Conservation (phyloP, 2,113 vertebrate species). For the Tonatia bakeri region DNA sequence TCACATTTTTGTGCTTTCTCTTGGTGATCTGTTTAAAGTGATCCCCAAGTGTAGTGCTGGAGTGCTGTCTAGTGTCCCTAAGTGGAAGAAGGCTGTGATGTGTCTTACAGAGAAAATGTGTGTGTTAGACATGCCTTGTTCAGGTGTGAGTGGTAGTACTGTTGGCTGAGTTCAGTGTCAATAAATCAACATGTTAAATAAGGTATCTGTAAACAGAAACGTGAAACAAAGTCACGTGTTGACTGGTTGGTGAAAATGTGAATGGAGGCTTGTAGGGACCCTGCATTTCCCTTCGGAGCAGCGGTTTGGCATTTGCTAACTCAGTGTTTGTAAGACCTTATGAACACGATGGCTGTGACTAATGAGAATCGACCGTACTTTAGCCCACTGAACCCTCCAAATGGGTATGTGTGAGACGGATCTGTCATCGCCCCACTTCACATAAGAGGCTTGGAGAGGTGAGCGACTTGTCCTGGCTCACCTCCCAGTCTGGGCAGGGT, state of each 20-base stretch:
- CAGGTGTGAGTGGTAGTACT: not conserved
- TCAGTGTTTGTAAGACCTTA: not conserved
- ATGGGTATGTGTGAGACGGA: not conserved
- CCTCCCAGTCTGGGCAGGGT: not conserved
- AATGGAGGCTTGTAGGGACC: not conserved
- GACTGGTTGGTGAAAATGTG: not conserved
- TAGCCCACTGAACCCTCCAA: not conserved
- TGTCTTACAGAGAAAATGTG: not conserved
- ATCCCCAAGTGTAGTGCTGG: not conserved
- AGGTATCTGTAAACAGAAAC: not conserved
- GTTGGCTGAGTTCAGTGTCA: not conserved
- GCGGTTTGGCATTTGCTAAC: not conserved
- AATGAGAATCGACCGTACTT: not conserved
- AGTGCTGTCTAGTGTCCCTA: not conserved
- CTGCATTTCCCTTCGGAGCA: not conserved
- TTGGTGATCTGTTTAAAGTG: conserved; percentile 11
- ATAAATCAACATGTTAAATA: not conserved
- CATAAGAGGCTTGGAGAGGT: not conserved
- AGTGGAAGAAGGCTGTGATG: not conserved
- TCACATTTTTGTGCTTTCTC: not conserved
- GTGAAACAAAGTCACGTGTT: not conserved
- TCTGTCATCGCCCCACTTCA: not conserved
- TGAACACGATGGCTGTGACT: not conserved
- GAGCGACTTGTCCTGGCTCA: not conserved
- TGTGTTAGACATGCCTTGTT: not conserved